Percentiles rank a stretch among this genome's conserved stretches.
These are phyloP conservation scores for Colossoma macropomum DNA, from an alignment of 2,113 vertebrate species.

Conservation along the genomic window DNA sequence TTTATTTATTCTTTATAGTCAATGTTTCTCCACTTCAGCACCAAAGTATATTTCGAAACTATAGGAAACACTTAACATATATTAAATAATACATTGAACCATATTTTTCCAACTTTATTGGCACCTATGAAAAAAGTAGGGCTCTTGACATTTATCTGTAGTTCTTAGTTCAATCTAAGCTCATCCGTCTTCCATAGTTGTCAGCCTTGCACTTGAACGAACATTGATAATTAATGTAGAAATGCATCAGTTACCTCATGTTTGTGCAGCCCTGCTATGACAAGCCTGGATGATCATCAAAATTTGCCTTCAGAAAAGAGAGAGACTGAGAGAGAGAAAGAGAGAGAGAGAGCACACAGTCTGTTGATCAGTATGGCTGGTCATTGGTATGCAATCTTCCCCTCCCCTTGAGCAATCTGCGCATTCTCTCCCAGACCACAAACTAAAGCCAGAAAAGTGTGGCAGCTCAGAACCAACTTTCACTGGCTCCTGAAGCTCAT, in stretches of 20 bases:
- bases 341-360: background rate
- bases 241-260: background rate
- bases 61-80: too few species aligned
- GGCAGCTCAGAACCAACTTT: background rate
- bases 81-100: too few species aligned
- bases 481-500: background rate
- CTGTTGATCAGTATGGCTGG: background rate
- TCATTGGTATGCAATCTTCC: background rate
- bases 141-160: too few species aligned
- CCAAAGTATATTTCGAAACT: too few species aligned
- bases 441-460: background rate
- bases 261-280: background rate
- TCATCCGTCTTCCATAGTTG: background rate
- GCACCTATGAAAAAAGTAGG: too few species aligned
- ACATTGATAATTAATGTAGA: constrained; percentile 11
- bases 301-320: background rate
- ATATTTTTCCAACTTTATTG: too few species aligned
- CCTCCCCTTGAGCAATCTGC: background rate
- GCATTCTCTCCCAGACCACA: background rate
- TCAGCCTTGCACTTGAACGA: background rate
- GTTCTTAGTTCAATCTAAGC: background rate
- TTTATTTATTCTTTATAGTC: too few species aligned
- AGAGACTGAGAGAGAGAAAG: background rate
- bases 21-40: too few species aligned
- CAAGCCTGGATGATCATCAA: background rate